Conservation (phyloP, 2,113 vertebrate genomes). For the Mixornis gularis region DNA sequence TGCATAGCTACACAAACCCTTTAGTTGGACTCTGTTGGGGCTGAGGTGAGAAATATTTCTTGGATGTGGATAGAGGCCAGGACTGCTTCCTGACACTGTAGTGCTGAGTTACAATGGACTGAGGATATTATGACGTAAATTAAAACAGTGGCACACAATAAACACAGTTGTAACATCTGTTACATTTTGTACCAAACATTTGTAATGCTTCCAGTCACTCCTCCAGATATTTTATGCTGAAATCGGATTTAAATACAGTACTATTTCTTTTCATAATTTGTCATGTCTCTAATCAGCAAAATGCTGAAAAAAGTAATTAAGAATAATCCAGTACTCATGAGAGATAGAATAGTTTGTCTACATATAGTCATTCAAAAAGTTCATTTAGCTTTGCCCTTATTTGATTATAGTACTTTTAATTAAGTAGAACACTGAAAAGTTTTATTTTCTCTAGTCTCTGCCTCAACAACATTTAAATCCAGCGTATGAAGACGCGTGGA, state of each 20-base stretch:
- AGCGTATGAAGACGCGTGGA: constrained; percentile 91
- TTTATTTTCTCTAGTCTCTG: constrained; percentile 64
- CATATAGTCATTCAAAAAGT: background rate
- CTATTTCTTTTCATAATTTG: background rate
- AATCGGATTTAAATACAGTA: background rate
- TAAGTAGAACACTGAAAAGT: background rate
- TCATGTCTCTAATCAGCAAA: background rate
- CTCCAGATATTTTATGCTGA: background rate
- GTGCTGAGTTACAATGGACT: background rate
- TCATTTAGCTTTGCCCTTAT: background rate
- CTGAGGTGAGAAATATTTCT: background rate
- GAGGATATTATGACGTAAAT: background rate
- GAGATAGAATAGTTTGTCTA: background rate
- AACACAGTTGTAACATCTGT: background rate
- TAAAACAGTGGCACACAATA: background rate
- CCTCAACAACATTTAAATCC: constrained; percentile 69
- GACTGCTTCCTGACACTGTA: background rate
- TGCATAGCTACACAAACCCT: background rate
- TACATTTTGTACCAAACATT: background rate
- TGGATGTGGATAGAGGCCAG: background rate
- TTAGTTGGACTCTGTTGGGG: background rate
- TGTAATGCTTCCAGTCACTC: background rate
- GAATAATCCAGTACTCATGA: background rate
- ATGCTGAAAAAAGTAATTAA: background rate
- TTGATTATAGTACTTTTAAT: background rate